Percentiles rank a stretch among this genome's conserved stretches.
Evolutionary conservation across 1,140 invertebrate genomes (phyloP).

Genomic region (Amyelois transitella): DNA sequence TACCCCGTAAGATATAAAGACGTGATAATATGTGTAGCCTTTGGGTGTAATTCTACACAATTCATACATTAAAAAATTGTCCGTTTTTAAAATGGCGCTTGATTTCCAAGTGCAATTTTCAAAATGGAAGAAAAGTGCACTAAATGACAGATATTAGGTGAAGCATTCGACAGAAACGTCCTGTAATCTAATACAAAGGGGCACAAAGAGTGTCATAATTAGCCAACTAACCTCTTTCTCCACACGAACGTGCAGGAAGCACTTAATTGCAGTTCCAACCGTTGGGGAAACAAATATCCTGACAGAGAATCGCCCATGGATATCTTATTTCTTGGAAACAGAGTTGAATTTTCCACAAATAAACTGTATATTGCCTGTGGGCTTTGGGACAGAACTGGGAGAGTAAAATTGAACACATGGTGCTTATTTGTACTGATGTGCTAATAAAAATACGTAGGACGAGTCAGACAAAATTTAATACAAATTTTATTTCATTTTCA

Average conservation of each 20-base stretch:
- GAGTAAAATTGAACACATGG: constrained; percentile 38
- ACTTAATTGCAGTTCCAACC: constrained; percentile 20
- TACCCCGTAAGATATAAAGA: too few relatives aligned
- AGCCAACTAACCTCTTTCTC: constrained; percentile 18
- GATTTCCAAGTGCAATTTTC: too few relatives aligned
- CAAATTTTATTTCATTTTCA: background rate
- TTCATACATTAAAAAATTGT: too few relatives aligned
- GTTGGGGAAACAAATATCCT: constrained; percentile 2
- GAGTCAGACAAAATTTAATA: background rate
- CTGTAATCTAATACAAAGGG: constrained; percentile 1
- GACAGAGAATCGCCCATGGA: background rate
- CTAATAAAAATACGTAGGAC: background rate
- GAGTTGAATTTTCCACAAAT: background rate
- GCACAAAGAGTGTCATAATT: constrained; percentile 19
- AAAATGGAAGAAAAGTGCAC: too few relatives aligned
- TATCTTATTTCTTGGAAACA: background rate
- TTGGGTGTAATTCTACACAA: too few relatives aligned
- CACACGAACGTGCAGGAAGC: constrained; percentile 16
- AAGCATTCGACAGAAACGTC: background rate
- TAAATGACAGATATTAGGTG: too few relatives aligned
- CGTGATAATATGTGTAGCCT: too few relatives aligned
- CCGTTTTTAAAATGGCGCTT: too few relatives aligned
- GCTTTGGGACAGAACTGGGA: constrained; percentile 14
- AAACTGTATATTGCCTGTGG: background rate
- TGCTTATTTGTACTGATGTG: constrained; percentile 5